phyloP scores from a whole-genome alignment of 2,888 invertebrate species.

The Drosophila parthenogenetica region DNA sequence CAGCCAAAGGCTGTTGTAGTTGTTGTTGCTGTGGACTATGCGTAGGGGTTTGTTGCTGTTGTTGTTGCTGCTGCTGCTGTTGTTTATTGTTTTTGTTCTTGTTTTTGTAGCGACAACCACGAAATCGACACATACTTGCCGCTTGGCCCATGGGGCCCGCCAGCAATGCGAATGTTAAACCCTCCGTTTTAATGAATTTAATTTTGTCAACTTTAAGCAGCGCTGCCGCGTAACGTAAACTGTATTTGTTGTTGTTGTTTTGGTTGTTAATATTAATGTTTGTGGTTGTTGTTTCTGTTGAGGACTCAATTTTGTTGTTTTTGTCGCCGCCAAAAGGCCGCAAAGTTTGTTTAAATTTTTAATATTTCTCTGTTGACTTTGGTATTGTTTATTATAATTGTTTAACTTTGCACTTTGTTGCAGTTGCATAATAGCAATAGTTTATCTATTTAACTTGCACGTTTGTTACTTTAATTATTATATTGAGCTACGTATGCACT shows the following conservation, averaged over 20 bases:
- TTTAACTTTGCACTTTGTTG: conserved; percentile 50
- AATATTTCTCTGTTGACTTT: conserved; percentile 46
- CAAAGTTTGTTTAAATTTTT: conserved; percentile 38
- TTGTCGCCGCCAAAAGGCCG: conserved; percentile 63
- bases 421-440: conserved; percentile 62
- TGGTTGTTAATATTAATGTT: conserved; percentile 25
- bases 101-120: conserved; percentile 92
- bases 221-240: conserved; percentile 63
- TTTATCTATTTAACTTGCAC: conserved; percentile 15
- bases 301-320: conserved; percentile 69
- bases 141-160: conserved; percentile 90
- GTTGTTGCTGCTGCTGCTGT: conserved; percentile 62
- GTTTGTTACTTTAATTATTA: conserved; percentile 7
- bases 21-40: conserved; percentile 57
- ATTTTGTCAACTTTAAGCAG: conserved; percentile 82
- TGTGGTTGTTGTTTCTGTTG: conserved; percentile 39
- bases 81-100: conserved; percentile 86
- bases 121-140: conserved; percentile 93
- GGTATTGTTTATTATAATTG: conserved; percentile 34
- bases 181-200: conserved; percentile 85
- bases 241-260: conserved; percentile 53
- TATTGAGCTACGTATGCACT: conserved; percentile 44
- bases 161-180: conserved; percentile 85
- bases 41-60: conserved; percentile 49
- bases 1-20: conserved; percentile 28